Conservation (phyloP, 2,113 vertebrate species). For the Cnemophilus loriae region DNA sequence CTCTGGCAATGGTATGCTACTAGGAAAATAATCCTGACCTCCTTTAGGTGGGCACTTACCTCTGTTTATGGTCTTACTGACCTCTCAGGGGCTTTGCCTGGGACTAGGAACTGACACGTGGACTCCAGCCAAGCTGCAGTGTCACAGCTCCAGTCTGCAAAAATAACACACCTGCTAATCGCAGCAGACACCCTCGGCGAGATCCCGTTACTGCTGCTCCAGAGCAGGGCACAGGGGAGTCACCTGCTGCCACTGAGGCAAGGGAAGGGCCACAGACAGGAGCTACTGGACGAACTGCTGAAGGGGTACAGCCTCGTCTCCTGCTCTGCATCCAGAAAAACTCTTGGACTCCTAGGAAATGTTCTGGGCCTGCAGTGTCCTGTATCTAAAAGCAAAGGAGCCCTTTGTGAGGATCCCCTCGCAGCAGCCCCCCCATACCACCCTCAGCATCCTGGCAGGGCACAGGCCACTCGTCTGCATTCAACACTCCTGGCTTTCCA, state of each 20-base stretch:
- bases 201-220: neutral
- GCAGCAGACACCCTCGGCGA: neutral
- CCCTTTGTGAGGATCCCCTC: neutral
- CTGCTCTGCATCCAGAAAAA: neutral
- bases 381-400: neutral
- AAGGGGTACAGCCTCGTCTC: neutral
- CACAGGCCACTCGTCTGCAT: neutral
- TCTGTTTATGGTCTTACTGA: neutral
- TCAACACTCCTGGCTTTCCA: neutral
- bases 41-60: neutral
- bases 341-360: neutral
- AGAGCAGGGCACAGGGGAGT: neutral
- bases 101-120: neutral
- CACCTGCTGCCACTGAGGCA: neutral
- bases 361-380: neutral
- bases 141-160: neutral
- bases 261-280: neutral
- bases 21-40: neutral
- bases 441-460: neutral
- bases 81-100: neutral
- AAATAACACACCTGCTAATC: slow-evolving; percentile 25
- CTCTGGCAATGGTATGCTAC: neutral
- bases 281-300: neutral
- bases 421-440: neutral
- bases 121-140: neutral